A percentile compares a stretch with the other conserved stretches of the same genome.
These are phyloP conservation scores for Enhydra lutris DNA, from an alignment of 2,113 vertebrate species.

Conservation along the genomic window DNA sequence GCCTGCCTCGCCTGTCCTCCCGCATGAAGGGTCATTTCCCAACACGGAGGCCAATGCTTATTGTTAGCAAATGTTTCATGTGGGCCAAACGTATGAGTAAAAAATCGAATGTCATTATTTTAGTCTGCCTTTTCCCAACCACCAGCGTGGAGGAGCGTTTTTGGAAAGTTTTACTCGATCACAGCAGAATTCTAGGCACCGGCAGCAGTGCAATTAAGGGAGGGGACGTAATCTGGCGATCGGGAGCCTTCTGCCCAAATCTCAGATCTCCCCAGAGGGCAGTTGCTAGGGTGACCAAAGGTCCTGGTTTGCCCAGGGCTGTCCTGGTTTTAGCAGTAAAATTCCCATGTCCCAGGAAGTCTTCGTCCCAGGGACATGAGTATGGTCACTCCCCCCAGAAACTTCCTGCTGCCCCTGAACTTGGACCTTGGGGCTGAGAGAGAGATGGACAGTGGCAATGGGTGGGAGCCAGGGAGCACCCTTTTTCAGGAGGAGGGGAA, in stretches of 20 bases:
- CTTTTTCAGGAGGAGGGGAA: background rate
- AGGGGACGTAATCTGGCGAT: background rate
- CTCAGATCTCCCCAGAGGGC: background rate
- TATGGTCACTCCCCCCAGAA: background rate
- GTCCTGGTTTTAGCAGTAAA: background rate
- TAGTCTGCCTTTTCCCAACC: background rate
- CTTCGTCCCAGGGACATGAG: background rate
- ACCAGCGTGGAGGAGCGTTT: background rate
- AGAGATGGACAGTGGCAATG: background rate
- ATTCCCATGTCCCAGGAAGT: background rate
- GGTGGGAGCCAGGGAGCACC: background rate
- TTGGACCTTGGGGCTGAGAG: background rate
- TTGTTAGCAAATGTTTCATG: background rate
- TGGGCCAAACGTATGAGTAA: background rate
- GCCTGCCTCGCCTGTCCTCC: background rate
- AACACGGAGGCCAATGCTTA: background rate
- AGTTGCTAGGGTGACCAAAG: background rate
- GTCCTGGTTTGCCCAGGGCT: background rate
- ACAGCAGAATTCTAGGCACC: background rate
- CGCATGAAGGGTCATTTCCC: background rate
- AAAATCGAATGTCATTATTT: background rate
- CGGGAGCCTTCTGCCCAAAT: background rate
- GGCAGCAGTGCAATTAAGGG: too few relatives aligned
- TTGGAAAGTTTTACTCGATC: background rate
- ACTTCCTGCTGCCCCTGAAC: background rate